These are phyloP conservation scores for Potorous gilbertii DNA, from an alignment of 2,797 vertebrate genomes.

Conservation along the genomic window DNA sequence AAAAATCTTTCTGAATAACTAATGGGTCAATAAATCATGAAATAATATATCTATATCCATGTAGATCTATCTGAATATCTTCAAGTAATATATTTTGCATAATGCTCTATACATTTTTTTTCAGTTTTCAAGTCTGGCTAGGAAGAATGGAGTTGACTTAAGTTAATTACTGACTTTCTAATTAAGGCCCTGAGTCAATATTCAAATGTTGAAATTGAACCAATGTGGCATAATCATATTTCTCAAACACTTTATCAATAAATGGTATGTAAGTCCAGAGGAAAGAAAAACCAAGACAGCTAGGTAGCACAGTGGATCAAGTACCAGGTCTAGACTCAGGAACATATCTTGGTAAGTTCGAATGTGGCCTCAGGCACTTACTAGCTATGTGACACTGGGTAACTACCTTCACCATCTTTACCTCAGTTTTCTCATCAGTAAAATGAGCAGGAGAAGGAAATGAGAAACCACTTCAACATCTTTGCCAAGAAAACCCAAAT, in stretches of 20 bases:
- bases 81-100: not conserved
- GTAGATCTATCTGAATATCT: not conserved
- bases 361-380: not conserved
- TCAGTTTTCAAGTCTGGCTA: not conserved
- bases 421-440: not conserved
- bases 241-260: not conserved
- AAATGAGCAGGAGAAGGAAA: not conserved
- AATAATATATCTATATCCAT: not conserved
- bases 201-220: not conserved
- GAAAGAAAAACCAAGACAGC: not conserved
- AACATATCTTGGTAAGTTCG: not conserved
- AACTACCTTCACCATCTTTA: not conserved
- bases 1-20: not conserved
- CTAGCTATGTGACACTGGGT: not conserved
- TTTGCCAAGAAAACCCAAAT: not conserved
- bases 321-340: not conserved
- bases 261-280: not conserved
- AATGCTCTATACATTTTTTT: not conserved
- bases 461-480: not conserved
- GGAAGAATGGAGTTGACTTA: not conserved
- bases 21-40: not conserved
- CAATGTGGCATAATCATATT: not conserved
- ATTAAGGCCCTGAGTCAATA: not conserved
- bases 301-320: not conserved
- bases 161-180: not conserved